Conservation (phyloP, 2,888 invertebrate genomes). For the Plebejus anna region DNA sequence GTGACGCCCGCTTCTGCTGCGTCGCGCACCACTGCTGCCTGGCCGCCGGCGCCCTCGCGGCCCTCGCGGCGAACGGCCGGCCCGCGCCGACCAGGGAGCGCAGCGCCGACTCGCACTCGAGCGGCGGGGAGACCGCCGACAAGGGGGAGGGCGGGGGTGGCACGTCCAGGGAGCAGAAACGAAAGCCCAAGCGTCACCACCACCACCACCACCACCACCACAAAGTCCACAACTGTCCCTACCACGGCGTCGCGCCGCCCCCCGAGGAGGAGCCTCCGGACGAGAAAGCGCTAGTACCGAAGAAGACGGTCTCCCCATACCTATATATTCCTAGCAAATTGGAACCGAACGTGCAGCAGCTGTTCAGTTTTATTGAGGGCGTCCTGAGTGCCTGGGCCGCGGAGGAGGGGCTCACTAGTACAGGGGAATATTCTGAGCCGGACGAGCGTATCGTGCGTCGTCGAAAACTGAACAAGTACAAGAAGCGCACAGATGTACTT, state of each 20-base stretch:
- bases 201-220: constrained; percentile 67
- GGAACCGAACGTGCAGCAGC: constrained; percentile 88
- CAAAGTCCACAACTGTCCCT: constrained; percentile 69
- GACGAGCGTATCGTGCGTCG: constrained; percentile 83
- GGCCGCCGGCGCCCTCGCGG: constrained; percentile 64
- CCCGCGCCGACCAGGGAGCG: constrained; percentile 64
- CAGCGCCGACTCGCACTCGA: constrained; percentile 72
- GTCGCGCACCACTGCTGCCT: constrained; percentile 76
- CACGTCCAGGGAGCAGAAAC: constrained; percentile 55
- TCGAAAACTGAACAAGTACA: constrained; percentile 81
- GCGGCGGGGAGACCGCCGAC: constrained; percentile 69
- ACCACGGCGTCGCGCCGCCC: constrained; percentile 64
- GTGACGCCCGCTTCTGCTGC: constrained; percentile 70
- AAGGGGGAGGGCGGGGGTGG: constrained; percentile 59
- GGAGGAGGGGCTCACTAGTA: constrained; percentile 85
- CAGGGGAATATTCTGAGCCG: constrained; percentile 86
- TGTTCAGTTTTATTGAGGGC: constrained; percentile 90
- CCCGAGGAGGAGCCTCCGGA: constrained; percentile 56
- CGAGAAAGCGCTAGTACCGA: constrained; percentile 59
- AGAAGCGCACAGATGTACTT: constrained; percentile 82
- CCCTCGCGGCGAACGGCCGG: constrained; percentile 60
- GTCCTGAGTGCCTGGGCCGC: constrained; percentile 90
- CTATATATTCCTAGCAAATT: constrained; percentile 78
- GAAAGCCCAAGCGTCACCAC: constrained; percentile 62
- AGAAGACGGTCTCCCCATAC: constrained; percentile 75